Evolutionary conservation across 2,888 invertebrate species (phyloP).

Genomic region (Drosophila histrio): DNA sequence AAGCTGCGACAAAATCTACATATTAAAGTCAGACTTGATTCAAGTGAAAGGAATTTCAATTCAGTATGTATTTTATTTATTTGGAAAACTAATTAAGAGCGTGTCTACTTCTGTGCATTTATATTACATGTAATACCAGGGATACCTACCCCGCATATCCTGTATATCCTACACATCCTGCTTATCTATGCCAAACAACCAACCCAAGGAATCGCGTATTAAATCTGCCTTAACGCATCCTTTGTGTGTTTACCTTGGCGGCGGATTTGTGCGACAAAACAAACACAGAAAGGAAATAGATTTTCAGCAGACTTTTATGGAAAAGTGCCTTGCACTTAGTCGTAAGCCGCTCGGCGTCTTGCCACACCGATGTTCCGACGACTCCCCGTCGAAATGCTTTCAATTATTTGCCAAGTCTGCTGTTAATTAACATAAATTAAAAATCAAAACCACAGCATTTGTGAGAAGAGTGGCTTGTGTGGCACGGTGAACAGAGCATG

Average conservation of each 20-base stretch:
- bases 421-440: constrained; percentile 77
- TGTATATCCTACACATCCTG: background rate
- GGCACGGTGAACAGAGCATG: background rate
- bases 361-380: constrained; percentile 26
- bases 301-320: constrained; percentile 17
- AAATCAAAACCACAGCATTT: constrained; percentile 69
- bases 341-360: constrained; percentile 58
- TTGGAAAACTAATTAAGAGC: constrained; percentile 31
- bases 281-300: constrained; percentile 47
- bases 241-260: constrained; percentile 54
- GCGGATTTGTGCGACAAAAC: constrained; percentile 28
- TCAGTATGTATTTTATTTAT: background rate
- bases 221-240: constrained; percentile 32
- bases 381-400: constrained; percentile 47
- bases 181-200: constrained; percentile 36
- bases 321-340: constrained; percentile 59
- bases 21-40: background rate
- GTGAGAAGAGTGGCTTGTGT: constrained; percentile 26
- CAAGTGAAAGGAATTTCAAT: background rate
- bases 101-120: constrained; percentile 8
- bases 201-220: background rate
- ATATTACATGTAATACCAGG: background rate
- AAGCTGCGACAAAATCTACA: constrained; percentile 2
- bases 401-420: constrained; percentile 53
- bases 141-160: constrained; percentile 1